phyloP scores from a whole-genome alignment of 2,888 invertebrate species.

The Drosophila meridionalis region DNA sequence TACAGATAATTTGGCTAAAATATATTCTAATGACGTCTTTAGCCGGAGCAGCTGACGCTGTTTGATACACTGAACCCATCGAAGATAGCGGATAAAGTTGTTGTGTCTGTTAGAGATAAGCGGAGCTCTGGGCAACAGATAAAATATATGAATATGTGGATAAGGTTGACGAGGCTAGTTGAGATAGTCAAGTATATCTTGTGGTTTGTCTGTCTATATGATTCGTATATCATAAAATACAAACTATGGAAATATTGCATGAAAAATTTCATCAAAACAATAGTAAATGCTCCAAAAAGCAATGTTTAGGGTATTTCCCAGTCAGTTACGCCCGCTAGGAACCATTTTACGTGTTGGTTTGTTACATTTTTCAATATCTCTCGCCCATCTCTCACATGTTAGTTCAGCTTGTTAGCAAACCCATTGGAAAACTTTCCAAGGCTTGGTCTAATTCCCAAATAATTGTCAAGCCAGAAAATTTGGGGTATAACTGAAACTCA shows the following conservation, averaged over 20 bases:
- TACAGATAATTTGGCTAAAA: conserved; percentile 21
- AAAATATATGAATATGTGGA: neutral
- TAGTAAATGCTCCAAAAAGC: neutral
- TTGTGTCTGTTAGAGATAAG: neutral
- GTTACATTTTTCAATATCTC: neutral
- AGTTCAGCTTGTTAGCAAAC: conserved; percentile 15
- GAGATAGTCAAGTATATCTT: neutral
- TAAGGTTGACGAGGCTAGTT: neutral
- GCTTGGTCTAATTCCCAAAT: conserved; percentile 9
- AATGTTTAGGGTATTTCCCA: neutral
- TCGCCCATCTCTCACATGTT: neutral
- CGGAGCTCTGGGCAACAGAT: neutral
- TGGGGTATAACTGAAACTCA: neutral
- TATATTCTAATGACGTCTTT: conserved; percentile 34
- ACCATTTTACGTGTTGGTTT: no score
- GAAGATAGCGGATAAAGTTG: neutral
- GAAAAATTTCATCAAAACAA: neutral
- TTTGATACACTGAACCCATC: neutral
- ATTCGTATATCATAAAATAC: neutral
- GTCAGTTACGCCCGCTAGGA: neutral
- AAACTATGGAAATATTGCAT: neutral
- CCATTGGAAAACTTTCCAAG: conserved; percentile 8
- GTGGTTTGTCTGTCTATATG: neutral
- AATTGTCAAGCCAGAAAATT: neutral
- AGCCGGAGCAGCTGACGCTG: conserved; percentile 30